Base-by-base conservation (phyloP, 2,888 invertebrate species). In the Caenorhabditis panamensis region DNA sequence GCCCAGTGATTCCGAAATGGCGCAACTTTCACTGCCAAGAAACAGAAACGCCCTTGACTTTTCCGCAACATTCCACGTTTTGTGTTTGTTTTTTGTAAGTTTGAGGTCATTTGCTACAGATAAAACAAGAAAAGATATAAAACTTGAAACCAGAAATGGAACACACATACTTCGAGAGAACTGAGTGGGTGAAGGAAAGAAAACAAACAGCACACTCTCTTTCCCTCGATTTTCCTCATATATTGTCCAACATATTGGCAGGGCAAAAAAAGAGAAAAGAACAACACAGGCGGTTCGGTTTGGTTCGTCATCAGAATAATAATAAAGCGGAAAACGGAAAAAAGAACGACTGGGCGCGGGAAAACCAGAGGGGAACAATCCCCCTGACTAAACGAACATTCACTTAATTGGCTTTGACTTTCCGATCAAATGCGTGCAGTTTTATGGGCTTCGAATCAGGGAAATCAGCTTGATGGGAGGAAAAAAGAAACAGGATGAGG, bases 1-100 rank as follows among this genome's bases (percentile, higher is more conserved):
- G 72, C 20, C 64, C 49, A 73, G 64, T 73, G 72, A 73, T 73
- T 73, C 51, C 58, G 72, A 73, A 64, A 64, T 58, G 72, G 58
- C 28, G 49, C 24, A 28, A 73, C 72, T 73, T 73, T 73, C 72
- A 73, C 72, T 73, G 61, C 51, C n/a, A 58, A 62, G 63, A 18
- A 36, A 31, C 61, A 68, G 53, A 22, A 56, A 73, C 72, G 72
- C 64, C 72, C 72, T 73, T 73, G 72, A 73, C 72, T 53, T n/a
- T 53, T 72, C 63, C 47, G 63, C 63, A 71, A 71, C 62, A 71
- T 62, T 59, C 36, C 22, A 2, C 49, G 36, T 59, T 58, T 31
- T 49, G 31, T 31, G 31, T 31, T 47, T 31, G 31, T 31, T 59
- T 44, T 31, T 49, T n/a, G n/a, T n/a, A n/a, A n/a, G n/a, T n/a